A percentile compares a stretch with the other conserved stretches of the same genome.
Conservation (phyloP, 2,797 vertebrate genomes). For the Lemur catta region DNA sequence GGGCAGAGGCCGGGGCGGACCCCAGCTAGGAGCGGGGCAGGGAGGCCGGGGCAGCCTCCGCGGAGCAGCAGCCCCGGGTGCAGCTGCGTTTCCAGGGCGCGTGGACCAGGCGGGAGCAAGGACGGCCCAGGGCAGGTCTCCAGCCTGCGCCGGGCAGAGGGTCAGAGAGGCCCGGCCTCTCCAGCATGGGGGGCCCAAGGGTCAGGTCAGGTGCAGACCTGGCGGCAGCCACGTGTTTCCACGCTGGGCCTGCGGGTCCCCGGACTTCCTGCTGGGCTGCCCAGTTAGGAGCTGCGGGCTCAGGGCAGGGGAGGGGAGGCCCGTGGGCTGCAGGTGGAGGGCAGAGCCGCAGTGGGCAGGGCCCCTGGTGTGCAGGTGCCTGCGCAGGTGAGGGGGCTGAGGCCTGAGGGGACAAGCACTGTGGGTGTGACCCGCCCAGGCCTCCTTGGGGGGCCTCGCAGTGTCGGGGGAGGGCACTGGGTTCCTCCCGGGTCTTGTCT, state of each 20-base stretch:
- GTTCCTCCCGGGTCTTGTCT: neutral
- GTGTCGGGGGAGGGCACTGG: neutral
- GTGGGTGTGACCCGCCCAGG: neutral
- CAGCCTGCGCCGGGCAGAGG: neutral
- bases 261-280: neutral
- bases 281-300: neutral
- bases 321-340: neutral
- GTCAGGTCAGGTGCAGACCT: neutral
- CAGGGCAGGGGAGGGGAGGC: fast-evolving
- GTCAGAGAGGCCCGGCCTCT: neutral
- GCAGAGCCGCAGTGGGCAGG: neutral
- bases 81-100: fast-evolving
- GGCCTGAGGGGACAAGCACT: neutral
- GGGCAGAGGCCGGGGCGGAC: neutral
- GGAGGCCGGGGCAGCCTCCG: neutral
- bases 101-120: neutral
- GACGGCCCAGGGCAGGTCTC: neutral
- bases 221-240: fast-evolving
- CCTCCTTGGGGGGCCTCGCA: fast-evolving
- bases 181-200: fast-evolving
- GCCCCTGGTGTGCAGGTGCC: neutral
- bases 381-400: neutral
- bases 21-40: too few species aligned
- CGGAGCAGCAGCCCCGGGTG: neutral
- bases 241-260: fast-evolving